These are phyloP conservation scores for Subacronicta megacephala DNA, from an alignment of 2,888 invertebrate genomes.

Conservation along the genomic window DNA sequence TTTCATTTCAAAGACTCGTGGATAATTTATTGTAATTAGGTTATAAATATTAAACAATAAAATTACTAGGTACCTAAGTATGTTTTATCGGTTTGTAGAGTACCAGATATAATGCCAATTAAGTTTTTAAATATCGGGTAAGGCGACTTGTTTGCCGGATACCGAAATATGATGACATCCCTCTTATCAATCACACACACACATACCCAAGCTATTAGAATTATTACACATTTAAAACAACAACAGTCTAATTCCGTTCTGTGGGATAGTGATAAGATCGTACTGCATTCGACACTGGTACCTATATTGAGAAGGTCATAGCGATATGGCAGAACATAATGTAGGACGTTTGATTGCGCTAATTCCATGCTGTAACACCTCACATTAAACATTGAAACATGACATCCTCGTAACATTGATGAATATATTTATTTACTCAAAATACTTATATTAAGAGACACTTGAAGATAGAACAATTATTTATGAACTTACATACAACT, in stretches of 20 bases:
- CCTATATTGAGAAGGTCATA: conserved; percentile 55
- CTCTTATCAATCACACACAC: conserved; percentile 62
- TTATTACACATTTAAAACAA: conserved; percentile 70
- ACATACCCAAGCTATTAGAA: conserved; percentile 66
- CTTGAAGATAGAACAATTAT: conserved; percentile 89
- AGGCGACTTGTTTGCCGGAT: conserved; percentile 43
- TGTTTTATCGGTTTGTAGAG: no score
- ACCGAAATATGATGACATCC: conserved; percentile 57
- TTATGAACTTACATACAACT: conserved; percentile 87
- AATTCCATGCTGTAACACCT: conserved; percentile 52
- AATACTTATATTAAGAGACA: conserved; percentile 87
- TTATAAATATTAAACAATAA: no score
- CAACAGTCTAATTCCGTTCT: conserved; percentile 73
- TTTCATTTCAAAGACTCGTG: no score
- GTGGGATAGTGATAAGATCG: conserved; percentile 63
- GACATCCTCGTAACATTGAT: conserved; percentile 77
- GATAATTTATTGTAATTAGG: no score
- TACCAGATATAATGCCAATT: no score
- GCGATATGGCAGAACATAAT: conserved; percentile 42
- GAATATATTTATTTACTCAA: conserved; percentile 79
- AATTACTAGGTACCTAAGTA: no score
- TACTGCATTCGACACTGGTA: conserved; percentile 63
- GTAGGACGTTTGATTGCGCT: conserved; percentile 37
- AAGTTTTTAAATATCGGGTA: neutral
- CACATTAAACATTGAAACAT: conserved; percentile 76